phyloP scores from a whole-genome alignment of 2,888 invertebrate genomes.

The Charanyca ferruginea region DNA sequence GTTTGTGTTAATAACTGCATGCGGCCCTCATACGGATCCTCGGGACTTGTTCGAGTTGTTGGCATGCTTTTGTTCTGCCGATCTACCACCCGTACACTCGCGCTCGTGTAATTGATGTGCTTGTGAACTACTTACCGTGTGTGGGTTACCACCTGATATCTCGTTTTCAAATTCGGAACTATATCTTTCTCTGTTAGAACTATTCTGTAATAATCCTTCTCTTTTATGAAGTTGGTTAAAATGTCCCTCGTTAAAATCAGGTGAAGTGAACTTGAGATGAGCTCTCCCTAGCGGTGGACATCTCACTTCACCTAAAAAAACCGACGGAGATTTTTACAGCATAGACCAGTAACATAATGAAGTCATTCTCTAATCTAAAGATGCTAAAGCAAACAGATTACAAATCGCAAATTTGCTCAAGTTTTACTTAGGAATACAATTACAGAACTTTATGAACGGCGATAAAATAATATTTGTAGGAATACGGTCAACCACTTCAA shows the following conservation, averaged over 20 bases:
- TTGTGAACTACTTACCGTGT: constrained; percentile 73
- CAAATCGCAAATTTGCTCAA: constrained; percentile 37
- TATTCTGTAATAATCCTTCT: too few species aligned
- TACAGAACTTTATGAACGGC: constrained; percentile 50
- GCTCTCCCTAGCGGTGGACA: too few species aligned
- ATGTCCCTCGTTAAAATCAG: too few species aligned
- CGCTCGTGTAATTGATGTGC: constrained; percentile 74
- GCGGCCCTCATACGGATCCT: constrained; percentile 53
- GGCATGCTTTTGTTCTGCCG: constrained; percentile 75
- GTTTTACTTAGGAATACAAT: constrained; percentile 44
- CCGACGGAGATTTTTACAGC: neutral
- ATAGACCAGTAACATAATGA: constrained; percentile 22
- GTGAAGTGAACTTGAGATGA: too few species aligned
- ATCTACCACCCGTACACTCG: constrained; percentile 63
- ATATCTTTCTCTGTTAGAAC: neutral
- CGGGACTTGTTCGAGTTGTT: constrained; percentile 60
- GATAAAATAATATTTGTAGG: constrained; percentile 53
- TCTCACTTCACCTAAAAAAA: neutral
- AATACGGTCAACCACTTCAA: constrained; percentile 52
- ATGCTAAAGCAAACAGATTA: constrained; percentile 31
- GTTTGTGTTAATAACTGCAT: constrained; percentile 70
- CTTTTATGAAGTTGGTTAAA: too few species aligned
- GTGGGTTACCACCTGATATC: constrained; percentile 52
- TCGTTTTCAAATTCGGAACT: constrained; percentile 20
- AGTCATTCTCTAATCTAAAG: constrained; percentile 28